These are phyloP conservation scores for Chanos chanos DNA, from an alignment of 2,797 vertebrate genomes.

Conservation along the genomic window DNA sequence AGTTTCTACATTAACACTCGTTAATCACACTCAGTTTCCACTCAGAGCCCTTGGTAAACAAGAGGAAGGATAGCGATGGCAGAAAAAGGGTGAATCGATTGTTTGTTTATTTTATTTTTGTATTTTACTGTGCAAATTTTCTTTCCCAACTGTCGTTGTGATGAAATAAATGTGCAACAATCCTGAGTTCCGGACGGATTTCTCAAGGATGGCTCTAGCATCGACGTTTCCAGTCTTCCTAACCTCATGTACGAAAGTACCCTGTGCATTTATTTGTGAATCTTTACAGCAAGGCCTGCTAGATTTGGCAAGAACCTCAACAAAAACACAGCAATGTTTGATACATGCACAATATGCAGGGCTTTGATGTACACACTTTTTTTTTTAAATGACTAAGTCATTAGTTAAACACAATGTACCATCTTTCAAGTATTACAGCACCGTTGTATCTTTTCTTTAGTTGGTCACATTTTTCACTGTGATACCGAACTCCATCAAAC, in stretches of 20 bases:
- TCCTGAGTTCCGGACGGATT: too few relatives aligned
- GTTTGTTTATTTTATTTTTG: too few relatives aligned
- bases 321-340: slow-evolving; percentile 26
- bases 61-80: too few relatives aligned
- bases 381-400: too few relatives aligned
- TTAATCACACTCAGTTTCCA: neutral
- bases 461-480: slow-evolving; percentile 18
- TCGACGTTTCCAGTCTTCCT: slow-evolving; percentile 15
- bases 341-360: slow-evolving; percentile 19
- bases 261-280: slow-evolving; percentile 29
- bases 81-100: too few relatives aligned
- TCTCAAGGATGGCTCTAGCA: slow-evolving; percentile 30
- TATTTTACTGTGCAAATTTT: too few relatives aligned
- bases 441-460: slow-evolving; percentile 22
- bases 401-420: slow-evolving; percentile 30
- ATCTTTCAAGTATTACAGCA: slow-evolving; percentile 17
- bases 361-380: slow-evolving; percentile 18
- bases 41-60: too few relatives aligned
- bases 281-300: slow-evolving; percentile 37
- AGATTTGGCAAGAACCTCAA: slow-evolving; percentile 32
- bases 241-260: slow-evolving; percentile 26
- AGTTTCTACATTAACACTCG: too few relatives aligned
- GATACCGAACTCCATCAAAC: slow-evolving; percentile 28
- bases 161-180: slow-evolving; percentile 37
- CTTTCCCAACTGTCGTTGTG: slow-evolving; percentile 15